A percentile compares a stretch with the other conserved stretches of the same genome.
These are phyloP conservation scores for Percopsis omiscomaycus DNA, from an alignment of 2,797 vertebrate genomes.

Conservation along the genomic window DNA sequence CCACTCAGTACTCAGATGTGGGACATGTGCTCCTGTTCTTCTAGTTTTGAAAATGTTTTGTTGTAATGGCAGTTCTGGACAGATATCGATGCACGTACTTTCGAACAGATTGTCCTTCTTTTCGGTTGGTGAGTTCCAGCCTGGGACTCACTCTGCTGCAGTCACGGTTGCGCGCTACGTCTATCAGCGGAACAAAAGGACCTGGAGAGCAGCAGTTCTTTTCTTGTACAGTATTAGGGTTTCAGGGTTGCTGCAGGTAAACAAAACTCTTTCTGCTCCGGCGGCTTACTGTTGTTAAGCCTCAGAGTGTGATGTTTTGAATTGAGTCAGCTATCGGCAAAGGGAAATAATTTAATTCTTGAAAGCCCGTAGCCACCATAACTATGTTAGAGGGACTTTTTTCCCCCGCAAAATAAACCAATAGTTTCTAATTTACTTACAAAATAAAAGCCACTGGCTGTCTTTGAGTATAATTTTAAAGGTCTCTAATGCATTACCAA, in stretches of 20 bases:
- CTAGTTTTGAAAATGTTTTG: too few relatives aligned
- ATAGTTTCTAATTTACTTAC: neutral
- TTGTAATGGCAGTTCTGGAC: too few relatives aligned
- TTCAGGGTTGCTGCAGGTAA: constrained; percentile 26
- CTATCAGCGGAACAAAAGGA: constrained; percentile 29
- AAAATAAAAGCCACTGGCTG: neutral
- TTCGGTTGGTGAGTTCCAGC: constrained; percentile 13
- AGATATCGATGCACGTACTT: too few relatives aligned
- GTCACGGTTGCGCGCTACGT: constrained; percentile 18
- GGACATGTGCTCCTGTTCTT: too few relatives aligned
- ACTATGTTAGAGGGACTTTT: constrained; percentile 2
- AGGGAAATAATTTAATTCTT: constrained; percentile 14
- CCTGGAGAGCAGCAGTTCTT: constrained; percentile 27
- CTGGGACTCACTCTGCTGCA: constrained; percentile 26
- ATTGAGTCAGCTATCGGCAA: constrained; percentile 27
- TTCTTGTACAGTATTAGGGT: constrained; percentile 21
- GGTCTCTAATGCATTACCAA: neutral
- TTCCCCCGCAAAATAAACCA: constrained; percentile 2
- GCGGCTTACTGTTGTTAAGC: constrained; percentile 24
- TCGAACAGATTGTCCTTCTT: constrained; percentile 14
- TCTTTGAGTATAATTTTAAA: constrained; percentile 1
- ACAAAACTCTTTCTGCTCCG: constrained; percentile 22
- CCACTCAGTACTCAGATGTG: too few relatives aligned
- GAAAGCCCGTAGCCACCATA: constrained; percentile 1
- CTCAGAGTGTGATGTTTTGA: constrained; percentile 14